Evolutionary conservation across 2,113 vertebrate genomes (phyloP).

Genomic region (Trichechus manatus): DNA sequence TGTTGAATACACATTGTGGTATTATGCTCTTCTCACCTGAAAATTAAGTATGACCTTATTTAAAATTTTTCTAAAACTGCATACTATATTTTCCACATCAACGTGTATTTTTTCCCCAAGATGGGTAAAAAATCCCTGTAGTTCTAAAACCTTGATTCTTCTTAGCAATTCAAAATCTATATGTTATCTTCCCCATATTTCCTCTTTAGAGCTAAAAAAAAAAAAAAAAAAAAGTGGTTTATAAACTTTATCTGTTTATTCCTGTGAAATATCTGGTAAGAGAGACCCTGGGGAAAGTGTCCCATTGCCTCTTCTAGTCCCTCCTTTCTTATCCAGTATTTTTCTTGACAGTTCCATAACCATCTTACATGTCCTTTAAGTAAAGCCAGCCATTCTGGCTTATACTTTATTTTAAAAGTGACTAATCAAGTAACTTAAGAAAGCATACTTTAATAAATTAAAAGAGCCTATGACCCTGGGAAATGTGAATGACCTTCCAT

Average conservation of each 20-base stretch:
- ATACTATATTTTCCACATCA: background rate
- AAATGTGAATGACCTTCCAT: background rate
- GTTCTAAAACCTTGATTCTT: background rate
- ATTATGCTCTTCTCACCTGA: background rate
- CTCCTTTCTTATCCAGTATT: background rate
- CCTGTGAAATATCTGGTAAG: background rate
- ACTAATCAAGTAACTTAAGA: background rate
- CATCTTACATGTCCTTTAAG: background rate
- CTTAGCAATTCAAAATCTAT: background rate
- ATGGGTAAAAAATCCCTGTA: background rate
- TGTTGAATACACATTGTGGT: background rate
- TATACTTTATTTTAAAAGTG: slow-evolving; percentile 44
- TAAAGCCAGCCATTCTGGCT: background rate
- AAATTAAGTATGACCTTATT: slow-evolving; percentile 17
- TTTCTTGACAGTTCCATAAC: background rate
- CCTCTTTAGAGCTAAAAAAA: slow-evolving; percentile 8
- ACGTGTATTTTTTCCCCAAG: background rate
- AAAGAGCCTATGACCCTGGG: background rate
- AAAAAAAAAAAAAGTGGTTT: background rate
- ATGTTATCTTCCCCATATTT: background rate
- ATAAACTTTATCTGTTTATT: background rate
- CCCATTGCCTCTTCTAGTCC: background rate
- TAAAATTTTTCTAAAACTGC: background rate
- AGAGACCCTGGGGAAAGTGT: background rate
- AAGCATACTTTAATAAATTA: background rate